Evolutionary conservation across 1,140 invertebrate species (phyloP), one percentile per base, ranked within the genome.

Genomic region (Nautilus pompilius): DNA sequence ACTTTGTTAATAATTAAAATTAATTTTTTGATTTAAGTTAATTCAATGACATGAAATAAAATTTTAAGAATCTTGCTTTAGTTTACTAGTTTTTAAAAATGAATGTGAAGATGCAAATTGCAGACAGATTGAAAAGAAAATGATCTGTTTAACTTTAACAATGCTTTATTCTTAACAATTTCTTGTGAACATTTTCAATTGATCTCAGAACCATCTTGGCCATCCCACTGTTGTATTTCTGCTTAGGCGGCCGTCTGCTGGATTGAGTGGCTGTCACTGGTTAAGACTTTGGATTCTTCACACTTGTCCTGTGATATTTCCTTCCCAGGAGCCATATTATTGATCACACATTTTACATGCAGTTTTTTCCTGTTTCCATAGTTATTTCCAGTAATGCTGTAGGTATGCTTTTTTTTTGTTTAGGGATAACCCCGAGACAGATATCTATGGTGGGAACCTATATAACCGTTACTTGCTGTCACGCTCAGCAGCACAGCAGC

Each of bases 351-450:
- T 17, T 49, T 2, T 49, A 48, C 59, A 48, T 46, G 28, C 10
- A 2, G 17, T 51, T 2, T 10, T 13, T 45, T 5, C 29, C 33
- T n/a, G n/a, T n/a, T n/a, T n/a, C n/a, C n/a, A n/a, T n/a, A n/a
- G n/a, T n/a, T n/a, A n/a, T n/a, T n/a, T n/a, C n/a, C n/a, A n/a
- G 1, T 5, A 55, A 45, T 55, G 26, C 5, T 30, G 26, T 28
- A 8, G 41, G 2, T 56, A 56, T 1, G 5, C n/a, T 49, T 54
- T 26, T 65, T 55, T 62, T 30, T 59, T 62, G 78, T 85, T 51
- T 80, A 90, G 89, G 30, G 89, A 90, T 74, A 90, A 90, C 76
- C 85, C 89, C 17, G 87, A 89, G 66, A 89, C 88, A 0, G 89
- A 90, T 70, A 86, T 90, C 22, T 89, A 88, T 72, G 89, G 89